Evolutionary conservation across 2,888 invertebrate species (phyloP), one percentile per base, ranked within the genome.

Genomic region (Thymelicus acteon): DNA sequence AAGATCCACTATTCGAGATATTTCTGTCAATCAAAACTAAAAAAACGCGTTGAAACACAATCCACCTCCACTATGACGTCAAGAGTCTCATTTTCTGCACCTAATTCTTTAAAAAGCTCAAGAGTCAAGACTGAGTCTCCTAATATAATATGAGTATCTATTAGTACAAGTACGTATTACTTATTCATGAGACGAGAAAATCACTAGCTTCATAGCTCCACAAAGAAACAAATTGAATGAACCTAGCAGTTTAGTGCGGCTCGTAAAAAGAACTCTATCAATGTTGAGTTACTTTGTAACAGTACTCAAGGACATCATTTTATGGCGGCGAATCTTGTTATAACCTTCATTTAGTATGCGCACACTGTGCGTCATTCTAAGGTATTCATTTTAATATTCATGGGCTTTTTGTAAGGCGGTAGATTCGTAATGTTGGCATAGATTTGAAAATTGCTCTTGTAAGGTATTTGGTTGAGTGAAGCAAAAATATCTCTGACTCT

Each of bases 191-290:
- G 54, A 24, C 12, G 24, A 54, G 12, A 24, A 12, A 54, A 24
- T 54, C 10, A 24, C 7, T 12, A 19, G 19, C 6, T 7, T 52
- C 19, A 52, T 54, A 44, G 44, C 10, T 44, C 44, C 24, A 24
- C 6, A 49, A 69, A 69, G 44, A 67, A 49, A 63, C 48, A 63
- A 49, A 63, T 60, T 63, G 69, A 48, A 40, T 70, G 60, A 64
- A 24, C 52, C 7, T n/a, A 58, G 7, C 39, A 19, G 44, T 40
- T 57, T 62, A 54, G 67, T 63, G 57, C 12, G 10, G 49, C 47
- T 64, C 63, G 48, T 69, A 63, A 69, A 69, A 49, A 48, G 57
- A 70, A 57, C 64, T 70, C 64, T 65, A 70, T 70, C 64, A 65
- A 65, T 52, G 64, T 63, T 60, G 58, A 65, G 63, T 64, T 49